Evolutionary conservation across 2,797 vertebrate species (phyloP).

Genomic region (Leucoraja ocellata): DNA sequence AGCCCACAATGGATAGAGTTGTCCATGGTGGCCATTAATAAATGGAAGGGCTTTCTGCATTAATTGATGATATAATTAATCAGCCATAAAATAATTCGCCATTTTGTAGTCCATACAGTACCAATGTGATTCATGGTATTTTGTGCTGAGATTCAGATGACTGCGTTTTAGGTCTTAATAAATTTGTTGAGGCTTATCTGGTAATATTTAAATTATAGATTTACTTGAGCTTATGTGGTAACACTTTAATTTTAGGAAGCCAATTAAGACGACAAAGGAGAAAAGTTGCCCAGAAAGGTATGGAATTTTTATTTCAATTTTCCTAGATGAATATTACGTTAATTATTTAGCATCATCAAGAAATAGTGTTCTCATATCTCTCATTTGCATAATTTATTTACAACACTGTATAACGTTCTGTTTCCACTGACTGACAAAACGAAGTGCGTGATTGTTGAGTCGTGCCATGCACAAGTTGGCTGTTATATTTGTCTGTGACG

Average conservation of each 20-base stretch:
- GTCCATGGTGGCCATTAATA: neutral
- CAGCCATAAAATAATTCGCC: neutral
- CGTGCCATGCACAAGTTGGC: neutral
- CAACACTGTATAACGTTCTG: too few relatives aligned
- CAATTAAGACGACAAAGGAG: conserved; percentile 40
- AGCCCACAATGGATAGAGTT: too few relatives aligned
- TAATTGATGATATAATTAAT: neutral
- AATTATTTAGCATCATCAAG: neutral
- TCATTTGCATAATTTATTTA: neutral
- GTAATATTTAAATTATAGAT: too few relatives aligned
- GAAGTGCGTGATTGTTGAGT: neutral
- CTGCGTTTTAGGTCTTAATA: neutral
- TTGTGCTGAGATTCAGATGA: neutral
- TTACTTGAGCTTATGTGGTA: neutral
- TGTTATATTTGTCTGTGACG: neutral
- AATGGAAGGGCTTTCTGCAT: neutral
- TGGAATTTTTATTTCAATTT: conserved; percentile 33
- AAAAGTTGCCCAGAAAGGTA: conserved; percentile 42
- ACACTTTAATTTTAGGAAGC: conserved; percentile 42
- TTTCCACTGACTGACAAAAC: too few relatives aligned
- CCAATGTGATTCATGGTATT: neutral
- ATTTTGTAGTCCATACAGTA: neutral
- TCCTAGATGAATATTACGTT: neutral
- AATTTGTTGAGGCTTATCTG: too few relatives aligned
- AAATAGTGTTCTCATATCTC: neutral